Evolutionary conservation across 2,113 vertebrate species (phyloP).

Genomic region (Sarotherodon lohbergeri): DNA sequence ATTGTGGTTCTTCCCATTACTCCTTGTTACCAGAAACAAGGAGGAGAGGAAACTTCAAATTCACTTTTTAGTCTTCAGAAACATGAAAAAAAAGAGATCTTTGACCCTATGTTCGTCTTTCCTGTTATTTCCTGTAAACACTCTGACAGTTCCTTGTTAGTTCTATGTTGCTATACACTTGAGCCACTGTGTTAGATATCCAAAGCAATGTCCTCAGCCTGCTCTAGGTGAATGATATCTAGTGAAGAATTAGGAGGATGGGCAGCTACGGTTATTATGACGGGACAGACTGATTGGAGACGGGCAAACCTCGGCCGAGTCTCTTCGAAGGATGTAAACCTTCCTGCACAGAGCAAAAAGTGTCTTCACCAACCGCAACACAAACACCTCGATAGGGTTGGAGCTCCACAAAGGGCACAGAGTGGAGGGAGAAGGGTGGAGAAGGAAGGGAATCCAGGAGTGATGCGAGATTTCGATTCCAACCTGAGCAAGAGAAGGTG

Average conservation of each 20-base stretch:
- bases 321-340: slow-evolving; percentile 80
- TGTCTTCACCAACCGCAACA: slow-evolving; percentile 81
- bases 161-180: background rate
- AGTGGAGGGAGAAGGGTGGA: slow-evolving; percentile 79
- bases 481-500: slow-evolving; percentile 80
- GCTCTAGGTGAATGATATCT: background rate
- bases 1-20: background rate
- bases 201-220: background rate
- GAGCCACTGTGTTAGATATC: background rate
- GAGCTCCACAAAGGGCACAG: slow-evolving; percentile 81
- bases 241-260: background rate
- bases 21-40: background rate
- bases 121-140: background rate
- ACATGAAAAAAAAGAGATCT: background rate
- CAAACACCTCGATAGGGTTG: slow-evolving; percentile 81
- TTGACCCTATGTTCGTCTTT: background rate
- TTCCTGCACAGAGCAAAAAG: slow-evolving; percentile 83
- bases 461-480: slow-evolving; percentile 63
- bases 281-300: slow-evolving; percentile 38
- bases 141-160: background rate
- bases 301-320: slow-evolving; percentile 84
- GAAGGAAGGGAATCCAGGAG: slow-evolving; percentile 77
- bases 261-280: slow-evolving; percentile 22
- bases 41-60: background rate
- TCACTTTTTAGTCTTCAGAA: background rate